A percentile compares a stretch with the other conserved stretches of the same genome.
These are phyloP conservation scores for Percopsis transmontana DNA, from an alignment of 2,113 vertebrate species.

Conservation along the genomic window DNA sequence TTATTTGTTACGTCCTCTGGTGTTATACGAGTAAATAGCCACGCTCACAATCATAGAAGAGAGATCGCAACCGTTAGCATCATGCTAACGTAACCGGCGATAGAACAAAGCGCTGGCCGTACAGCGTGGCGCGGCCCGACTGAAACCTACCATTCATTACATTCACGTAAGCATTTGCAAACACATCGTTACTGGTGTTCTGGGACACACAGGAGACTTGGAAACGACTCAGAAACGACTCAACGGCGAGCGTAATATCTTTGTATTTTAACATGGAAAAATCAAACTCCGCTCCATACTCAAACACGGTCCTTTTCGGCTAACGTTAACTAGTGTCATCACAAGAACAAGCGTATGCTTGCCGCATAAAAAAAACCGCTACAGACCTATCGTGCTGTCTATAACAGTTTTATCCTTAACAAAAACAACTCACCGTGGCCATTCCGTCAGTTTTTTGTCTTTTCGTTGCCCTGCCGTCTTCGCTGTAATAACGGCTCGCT, in stretches of 20 bases:
- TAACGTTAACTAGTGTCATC: too few species aligned
- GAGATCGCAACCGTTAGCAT: constrained; percentile 24
- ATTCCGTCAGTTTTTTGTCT: constrained; percentile 88
- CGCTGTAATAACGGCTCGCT: constrained; percentile 85
- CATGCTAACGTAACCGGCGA: constrained; percentile 24
- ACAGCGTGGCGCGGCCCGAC: constrained; percentile 36
- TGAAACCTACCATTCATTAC: background rate
- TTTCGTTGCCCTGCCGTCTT: constrained; percentile 88
- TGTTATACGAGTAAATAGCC: background rate
- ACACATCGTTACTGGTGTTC: background rate
- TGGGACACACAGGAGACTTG: too few species aligned
- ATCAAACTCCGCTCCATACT: too few species aligned
- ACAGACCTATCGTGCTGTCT: background rate
- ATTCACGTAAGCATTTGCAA: too few species aligned
- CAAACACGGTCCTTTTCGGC: too few species aligned
- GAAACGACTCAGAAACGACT: too few species aligned
- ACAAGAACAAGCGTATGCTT: too few species aligned
- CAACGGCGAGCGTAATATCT: too few species aligned
- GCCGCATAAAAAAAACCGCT: too few species aligned
- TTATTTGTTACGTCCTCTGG: too few species aligned
- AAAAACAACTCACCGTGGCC: constrained; percentile 70
- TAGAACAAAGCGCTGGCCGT: constrained; percentile 60
- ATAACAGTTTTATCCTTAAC: background rate
- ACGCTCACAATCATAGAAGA: background rate
- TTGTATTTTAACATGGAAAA: too few species aligned